Evolutionary conservation across 1,140 invertebrate genomes (phyloP).

Genomic region (Cotesia chilonis): DNA sequence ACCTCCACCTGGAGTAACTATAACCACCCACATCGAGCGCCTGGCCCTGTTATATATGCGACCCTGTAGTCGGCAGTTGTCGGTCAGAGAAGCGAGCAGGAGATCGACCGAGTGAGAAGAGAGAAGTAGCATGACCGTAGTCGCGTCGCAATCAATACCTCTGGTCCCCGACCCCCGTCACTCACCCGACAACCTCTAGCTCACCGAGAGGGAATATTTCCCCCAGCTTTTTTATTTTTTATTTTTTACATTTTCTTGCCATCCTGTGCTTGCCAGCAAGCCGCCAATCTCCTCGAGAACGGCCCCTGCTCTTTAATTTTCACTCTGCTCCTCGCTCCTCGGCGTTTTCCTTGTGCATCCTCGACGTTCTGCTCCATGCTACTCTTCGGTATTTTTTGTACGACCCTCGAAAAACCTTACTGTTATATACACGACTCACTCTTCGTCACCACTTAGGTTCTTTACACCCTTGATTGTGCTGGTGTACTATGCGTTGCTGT

Average conservation of each 20-base stretch:
- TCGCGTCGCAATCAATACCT: constrained; percentile 64
- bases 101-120: not conserved
- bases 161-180: constrained; percentile 51
- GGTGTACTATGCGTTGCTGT: too few species aligned
- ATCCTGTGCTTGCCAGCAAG: constrained; percentile 41
- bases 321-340: not conserved
- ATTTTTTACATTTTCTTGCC: constrained; percentile 37
- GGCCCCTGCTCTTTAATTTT: not conserved
- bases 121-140: constrained; percentile 48
- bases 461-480: not conserved
- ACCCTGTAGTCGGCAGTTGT: constrained; percentile 9
- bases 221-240: constrained; percentile 38
- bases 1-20: too few species aligned
- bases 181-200: constrained; percentile 49
- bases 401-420: constrained; percentile 10
- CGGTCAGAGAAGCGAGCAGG: constrained; percentile 10
- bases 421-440: not conserved
- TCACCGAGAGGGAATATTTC: constrained; percentile 44
- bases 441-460: not conserved
- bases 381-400: too few species aligned
- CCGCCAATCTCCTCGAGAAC: constrained; percentile 38
- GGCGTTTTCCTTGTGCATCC: constrained; percentile 8
- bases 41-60: not conserved
- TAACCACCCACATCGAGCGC: constrained; percentile 17
- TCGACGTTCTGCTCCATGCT: not conserved